A percentile compares a stretch with the other conserved stretches of the same genome.
These are phyloP conservation scores for Melanaphis sacchari DNA, from an alignment of 1,140 invertebrate species.

Conservation along the genomic window DNA sequence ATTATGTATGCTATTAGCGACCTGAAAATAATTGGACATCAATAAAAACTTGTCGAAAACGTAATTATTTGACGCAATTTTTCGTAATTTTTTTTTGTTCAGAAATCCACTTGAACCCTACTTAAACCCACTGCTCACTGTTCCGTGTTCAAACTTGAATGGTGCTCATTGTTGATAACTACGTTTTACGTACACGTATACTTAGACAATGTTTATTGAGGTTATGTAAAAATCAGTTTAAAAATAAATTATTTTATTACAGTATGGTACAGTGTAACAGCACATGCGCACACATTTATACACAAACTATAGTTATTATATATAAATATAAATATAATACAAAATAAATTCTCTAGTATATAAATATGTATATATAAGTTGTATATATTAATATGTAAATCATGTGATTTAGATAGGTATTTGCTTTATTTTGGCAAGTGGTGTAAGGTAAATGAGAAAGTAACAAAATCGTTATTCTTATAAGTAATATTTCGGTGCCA, in stretches of 20 bases:
- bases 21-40: too few species aligned
- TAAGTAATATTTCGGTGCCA: background rate
- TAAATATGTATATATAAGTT: background rate
- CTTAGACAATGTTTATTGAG: background rate
- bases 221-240: background rate
- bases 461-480: background rate
- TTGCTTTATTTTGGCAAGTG: background rate
- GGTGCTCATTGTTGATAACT: background rate
- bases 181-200: background rate
- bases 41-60: background rate
- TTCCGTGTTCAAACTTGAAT: background rate
- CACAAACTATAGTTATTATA: background rate
- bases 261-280: background rate
- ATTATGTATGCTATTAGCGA: too few species aligned
- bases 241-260: background rate
- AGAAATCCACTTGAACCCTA: background rate
- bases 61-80: background rate
- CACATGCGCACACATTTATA: background rate
- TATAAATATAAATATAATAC: background rate
- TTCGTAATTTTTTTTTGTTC: background rate
- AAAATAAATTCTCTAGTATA: background rate
- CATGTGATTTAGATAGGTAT: background rate
- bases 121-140: background rate
- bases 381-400: background rate
- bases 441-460: background rate